Evolutionary conservation across 2,888 invertebrate species (phyloP), one percentile per base, ranked within the genome.

Genomic region (Phragmatobia fuliginosa): DNA sequence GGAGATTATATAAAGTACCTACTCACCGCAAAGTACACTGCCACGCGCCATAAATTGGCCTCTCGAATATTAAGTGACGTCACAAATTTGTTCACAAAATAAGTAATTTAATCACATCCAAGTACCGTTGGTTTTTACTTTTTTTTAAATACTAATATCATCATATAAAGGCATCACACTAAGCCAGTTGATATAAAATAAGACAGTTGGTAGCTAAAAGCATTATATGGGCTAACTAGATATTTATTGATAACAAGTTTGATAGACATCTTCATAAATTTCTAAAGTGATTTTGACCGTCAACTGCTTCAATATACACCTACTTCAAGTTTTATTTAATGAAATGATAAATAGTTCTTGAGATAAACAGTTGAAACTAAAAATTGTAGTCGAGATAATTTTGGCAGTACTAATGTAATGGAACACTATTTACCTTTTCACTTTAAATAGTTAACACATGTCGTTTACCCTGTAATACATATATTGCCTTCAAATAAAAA

Each of bases 1-100:
- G 76, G 77, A 86, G 85, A 82, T 84, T 76, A 79, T 77, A 72
- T 78, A 71, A 82, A 87, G 83, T 82, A 82, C 74, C 67, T 76
- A 74, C 81, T 81, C 74, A 72, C 69, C 76, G 59, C 70, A 72
- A 49, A n/a, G 72, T 88, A 87, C 86, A 89, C 77, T 85, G 69
- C 14, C 76, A 75, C 76, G 78, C 87, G 81, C 66, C 28, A n/a
- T 71, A 75, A 81, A 72, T 41, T n/a, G n/a, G 58, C 14, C 21
- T 11, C 36, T 33, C 59, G 45, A 41, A 49, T 63, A 33, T 36
- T 52, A 64, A 4, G 18, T 28, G 18, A 62, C 28, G 56, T 56
- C 14, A 28, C 1, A 28, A 28, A 28, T 56, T 56, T 56, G 56
- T 56, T 16, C 28, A 28, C 28, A 25, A 56, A 56, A 56, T 56